These are phyloP conservation scores for Tinamus major DNA, from an alignment of 2,797 vertebrate species.

Conservation along the genomic window DNA sequence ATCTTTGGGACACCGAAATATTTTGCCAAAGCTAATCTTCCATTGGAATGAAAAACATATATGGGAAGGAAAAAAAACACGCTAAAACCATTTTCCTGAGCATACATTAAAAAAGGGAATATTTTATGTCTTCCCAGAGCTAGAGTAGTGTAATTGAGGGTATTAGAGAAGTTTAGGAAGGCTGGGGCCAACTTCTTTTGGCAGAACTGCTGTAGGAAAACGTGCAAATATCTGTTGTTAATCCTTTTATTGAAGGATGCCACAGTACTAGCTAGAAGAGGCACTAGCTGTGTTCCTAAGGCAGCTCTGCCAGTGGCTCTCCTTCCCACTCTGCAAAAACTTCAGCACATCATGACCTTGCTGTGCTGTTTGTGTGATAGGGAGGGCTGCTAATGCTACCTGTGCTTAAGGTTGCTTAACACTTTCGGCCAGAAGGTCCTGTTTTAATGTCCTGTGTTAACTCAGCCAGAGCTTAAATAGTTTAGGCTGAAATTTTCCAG, in stretches of 20 bases:
- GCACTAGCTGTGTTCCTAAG: background rate
- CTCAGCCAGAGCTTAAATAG: slow-evolving; percentile 42
- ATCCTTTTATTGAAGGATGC: slow-evolving; percentile 8
- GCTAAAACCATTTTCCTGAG: background rate
- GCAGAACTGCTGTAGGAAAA: slow-evolving; percentile 22
- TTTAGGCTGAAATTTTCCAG: slow-evolving; percentile 60
- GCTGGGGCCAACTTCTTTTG: background rate
- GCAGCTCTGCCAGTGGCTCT: background rate
- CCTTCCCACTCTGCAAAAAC: background rate
- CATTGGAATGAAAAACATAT: background rate
- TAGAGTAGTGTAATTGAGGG: background rate
- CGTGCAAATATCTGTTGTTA: background rate
- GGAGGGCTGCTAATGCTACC: slow-evolving; percentile 15
- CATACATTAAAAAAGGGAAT: background rate
- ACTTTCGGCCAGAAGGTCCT: background rate
- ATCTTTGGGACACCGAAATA: rapidly evolving
- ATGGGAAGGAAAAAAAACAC: background rate
- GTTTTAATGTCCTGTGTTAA: background rate
- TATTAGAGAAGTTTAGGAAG: background rate
- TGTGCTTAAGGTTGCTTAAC: slow-evolving; percentile 32
- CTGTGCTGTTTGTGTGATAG: slow-evolving; percentile 13
- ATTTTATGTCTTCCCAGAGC: background rate
- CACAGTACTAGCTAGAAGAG: background rate
- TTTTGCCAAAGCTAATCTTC: background rate
- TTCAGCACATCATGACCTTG: background rate